phyloP scores from a whole-genome alignment of 2,797 vertebrate genomes.

The Trachops cirrhosus region DNA sequence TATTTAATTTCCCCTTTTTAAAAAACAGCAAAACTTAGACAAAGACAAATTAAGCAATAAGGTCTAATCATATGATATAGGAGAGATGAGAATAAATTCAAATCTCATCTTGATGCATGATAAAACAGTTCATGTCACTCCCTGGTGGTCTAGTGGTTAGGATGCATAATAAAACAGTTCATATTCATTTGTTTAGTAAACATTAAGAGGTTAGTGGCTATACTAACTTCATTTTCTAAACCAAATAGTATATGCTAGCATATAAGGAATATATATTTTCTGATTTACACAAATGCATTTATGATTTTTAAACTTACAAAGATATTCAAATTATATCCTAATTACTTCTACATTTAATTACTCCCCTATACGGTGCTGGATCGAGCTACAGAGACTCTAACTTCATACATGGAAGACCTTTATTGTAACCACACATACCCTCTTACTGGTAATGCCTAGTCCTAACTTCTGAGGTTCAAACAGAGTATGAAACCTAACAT shows the following conservation, averaged over 20 bases:
- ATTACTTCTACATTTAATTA: conserved; percentile 33
- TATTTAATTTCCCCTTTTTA: conserved; percentile 19
- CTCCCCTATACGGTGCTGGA: not conserved
- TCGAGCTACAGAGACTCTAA: not conserved
- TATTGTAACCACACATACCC: not conserved
- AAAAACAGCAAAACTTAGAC: conserved; percentile 27
- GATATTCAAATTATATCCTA: conserved; percentile 21
- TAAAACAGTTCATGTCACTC: no score
- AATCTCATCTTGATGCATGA: not conserved
- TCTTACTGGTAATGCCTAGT: conserved; percentile 3
- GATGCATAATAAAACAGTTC: no score
- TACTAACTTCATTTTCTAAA: conserved; percentile 19
- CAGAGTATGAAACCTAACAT: conserved; percentile 2
- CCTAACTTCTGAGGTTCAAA: conserved; percentile 13
- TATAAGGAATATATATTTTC: not conserved
- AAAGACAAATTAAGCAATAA: conserved; percentile 8
- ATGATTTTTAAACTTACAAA: conserved; percentile 4
- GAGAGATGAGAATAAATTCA: not conserved
- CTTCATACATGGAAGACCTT: not conserved
- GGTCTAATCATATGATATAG: not conserved
- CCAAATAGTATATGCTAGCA: not conserved
- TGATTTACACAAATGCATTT: not conserved
- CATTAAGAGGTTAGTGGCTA: not conserved
- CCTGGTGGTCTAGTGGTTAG: no score
- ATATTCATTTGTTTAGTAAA: conserved; percentile 12